Conservation (phyloP, 2,113 vertebrate species). For the Struthidea cinerea region DNA sequence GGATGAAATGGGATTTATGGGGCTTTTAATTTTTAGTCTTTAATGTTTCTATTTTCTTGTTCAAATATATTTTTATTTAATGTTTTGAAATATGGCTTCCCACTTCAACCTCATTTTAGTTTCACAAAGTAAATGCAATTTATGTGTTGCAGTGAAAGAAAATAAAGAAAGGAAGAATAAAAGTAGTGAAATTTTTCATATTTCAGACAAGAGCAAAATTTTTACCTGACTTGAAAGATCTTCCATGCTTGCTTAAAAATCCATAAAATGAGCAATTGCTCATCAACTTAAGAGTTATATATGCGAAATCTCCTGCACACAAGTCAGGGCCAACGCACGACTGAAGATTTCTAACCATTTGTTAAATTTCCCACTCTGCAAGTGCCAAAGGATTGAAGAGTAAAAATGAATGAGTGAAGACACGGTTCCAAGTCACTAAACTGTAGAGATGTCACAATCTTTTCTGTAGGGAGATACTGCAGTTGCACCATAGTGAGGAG, state of each 20-base stretch:
- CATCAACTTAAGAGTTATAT: neutral
- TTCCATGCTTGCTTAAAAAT: conserved; percentile 33
- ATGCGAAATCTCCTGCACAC: neutral
- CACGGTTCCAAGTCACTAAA: conserved; percentile 25
- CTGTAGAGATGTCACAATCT: neutral
- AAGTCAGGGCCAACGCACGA: neutral
- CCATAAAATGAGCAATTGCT: conserved; percentile 17
- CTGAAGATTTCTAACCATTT: conserved; percentile 18
- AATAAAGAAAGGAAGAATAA: neutral
- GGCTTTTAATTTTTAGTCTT: conserved; percentile 25
- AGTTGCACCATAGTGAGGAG: neutral
- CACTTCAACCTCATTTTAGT: neutral
- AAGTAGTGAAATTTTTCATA: neutral
- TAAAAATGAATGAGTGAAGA: neutral
- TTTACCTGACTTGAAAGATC: conserved; percentile 26
- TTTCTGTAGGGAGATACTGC: neutral
- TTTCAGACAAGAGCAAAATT: conserved; percentile 1
- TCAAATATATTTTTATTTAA: conserved; percentile 24
- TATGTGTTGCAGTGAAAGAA: neutral
- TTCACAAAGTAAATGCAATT: neutral
- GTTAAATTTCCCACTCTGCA: neutral
- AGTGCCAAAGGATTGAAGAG: neutral
- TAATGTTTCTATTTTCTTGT: conserved; percentile 43
- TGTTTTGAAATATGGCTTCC: neutral
- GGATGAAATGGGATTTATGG: conserved; percentile 22